Conservation (phyloP, 1,140 invertebrate genomes). For the Megathymus violae region DNA sequence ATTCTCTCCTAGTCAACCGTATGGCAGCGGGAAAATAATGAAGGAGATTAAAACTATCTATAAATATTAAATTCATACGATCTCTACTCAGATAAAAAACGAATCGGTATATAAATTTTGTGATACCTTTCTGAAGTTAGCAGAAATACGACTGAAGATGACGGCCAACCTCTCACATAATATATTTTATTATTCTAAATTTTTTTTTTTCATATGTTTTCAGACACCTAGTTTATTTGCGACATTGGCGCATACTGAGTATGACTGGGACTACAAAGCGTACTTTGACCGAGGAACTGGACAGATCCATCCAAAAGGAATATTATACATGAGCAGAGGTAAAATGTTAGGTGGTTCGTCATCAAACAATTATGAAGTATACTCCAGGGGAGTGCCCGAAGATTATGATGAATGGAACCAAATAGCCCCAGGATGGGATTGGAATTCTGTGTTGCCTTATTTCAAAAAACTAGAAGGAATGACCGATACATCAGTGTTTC, state of each 20-base stretch:
- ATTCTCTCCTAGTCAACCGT: too few relatives aligned
- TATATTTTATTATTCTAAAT: not conserved
- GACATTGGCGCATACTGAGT: constrained; percentile 54
- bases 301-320: constrained; percentile 43
- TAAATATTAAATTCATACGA: too few relatives aligned
- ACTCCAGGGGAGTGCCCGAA: constrained; percentile 89
- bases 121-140: too few relatives aligned
- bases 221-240: constrained; percentile 64
- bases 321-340: constrained; percentile 62
- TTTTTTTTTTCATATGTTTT: constrained; percentile 37
- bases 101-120: too few relatives aligned
- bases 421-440: constrained; percentile 89
- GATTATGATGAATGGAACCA: constrained; percentile 90
- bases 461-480: constrained; percentile 73
- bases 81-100: too few relatives aligned
- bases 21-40: too few relatives aligned
- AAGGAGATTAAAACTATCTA: too few relatives aligned
- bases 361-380: constrained; percentile 91
- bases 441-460: constrained; percentile 85
- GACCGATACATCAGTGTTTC: constrained; percentile 56
- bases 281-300: constrained; percentile 57
- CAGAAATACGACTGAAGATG: too few relatives aligned
- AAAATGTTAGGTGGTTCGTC: constrained; percentile 89
- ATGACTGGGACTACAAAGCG: constrained; percentile 64
- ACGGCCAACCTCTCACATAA: too few relatives aligned